These are phyloP conservation scores for Phenacoccus solenopsis DNA, from an alignment of 1,140 invertebrate species.

Conservation along the genomic window DNA sequence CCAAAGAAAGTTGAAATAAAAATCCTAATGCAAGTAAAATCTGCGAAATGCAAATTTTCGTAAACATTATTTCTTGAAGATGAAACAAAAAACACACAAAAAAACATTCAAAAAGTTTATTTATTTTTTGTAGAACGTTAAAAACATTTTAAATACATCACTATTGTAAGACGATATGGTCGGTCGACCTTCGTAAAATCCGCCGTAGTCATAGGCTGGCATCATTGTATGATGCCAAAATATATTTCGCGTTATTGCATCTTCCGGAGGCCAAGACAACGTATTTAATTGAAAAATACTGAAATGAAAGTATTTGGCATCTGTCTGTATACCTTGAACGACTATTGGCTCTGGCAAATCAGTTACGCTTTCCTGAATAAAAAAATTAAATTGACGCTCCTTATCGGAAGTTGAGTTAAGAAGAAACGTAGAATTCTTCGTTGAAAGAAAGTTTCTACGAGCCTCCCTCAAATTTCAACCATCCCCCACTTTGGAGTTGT, in stretches of 20 bases:
- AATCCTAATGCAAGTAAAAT: too few relatives aligned
- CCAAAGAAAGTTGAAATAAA: too few relatives aligned
- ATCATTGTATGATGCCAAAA: slow-evolving; percentile 56
- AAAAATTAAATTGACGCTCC: too few relatives aligned
- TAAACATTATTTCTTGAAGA: too few relatives aligned
- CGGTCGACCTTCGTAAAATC: slow-evolving; percentile 48
- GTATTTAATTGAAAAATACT: slow-evolving; percentile 77
- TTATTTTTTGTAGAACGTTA: slow-evolving; percentile 59
- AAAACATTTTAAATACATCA: slow-evolving; percentile 58
- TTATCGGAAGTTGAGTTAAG: too few relatives aligned
- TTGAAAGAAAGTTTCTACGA: too few relatives aligned
- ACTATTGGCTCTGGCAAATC: slow-evolving; percentile 61
- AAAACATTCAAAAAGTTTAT: too few relatives aligned
- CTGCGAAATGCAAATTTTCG: too few relatives aligned
- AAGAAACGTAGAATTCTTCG: too few relatives aligned
- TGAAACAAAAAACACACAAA: too few relatives aligned
- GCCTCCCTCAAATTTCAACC: too few relatives aligned
- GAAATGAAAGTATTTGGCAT: slow-evolving; percentile 62
- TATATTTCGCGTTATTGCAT: slow-evolving; percentile 55
- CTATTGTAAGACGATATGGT: slow-evolving; percentile 57
- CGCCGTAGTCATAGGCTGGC: slow-evolving; percentile 51
- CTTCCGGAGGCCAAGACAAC: slow-evolving; percentile 38
- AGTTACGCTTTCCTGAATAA: slow-evolving; percentile 47
- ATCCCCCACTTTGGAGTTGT: too few relatives aligned
- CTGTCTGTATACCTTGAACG: slow-evolving; percentile 64